Evolutionary conservation across 1,140 invertebrate species (phyloP), one percentile per base, ranked within the genome.

Genomic region (Sminthurinus signatus): DNA sequence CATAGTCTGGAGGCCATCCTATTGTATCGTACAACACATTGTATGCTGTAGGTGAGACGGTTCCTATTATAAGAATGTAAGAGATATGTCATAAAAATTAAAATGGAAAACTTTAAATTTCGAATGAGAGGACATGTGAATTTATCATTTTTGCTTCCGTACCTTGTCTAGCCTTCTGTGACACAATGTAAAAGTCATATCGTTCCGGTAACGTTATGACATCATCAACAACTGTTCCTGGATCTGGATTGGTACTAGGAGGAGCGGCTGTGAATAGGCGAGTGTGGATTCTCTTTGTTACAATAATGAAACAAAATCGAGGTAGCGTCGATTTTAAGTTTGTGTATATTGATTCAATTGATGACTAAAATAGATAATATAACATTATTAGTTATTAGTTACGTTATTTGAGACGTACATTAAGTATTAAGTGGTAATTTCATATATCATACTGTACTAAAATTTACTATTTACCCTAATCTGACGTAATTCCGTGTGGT

Each of bases 221-320:
- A 57, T 80, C 76, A 72, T 85, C 83, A 1, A 83, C 76, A 21
- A 84, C 75, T 4, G 81, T 82, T 28, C 83, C 83, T 39, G 83
- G 81, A n/a, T 75, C 75, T 3, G 83, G 83, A 74, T 85, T 85
- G 17, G 25, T 0, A n/a, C 32, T 21, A 17, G 58, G 17, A 17
- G 21, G 36, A 29, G 42, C 29, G 52, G 28, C 42, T 0, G 43
- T 21, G 55, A 80, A 76, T 32, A 83, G 75, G 28, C 81, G 73
- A 3, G 81, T 78, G 72, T 82, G 83, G 21, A 84, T 80, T 51
- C 80, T 75, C 69, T 85, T 85, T 54, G 80, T 81, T 1, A 84
- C 81, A 42, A 84, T 74, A 44, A 82, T 75, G 28, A 82, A 80
- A 0, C 76, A 74, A 44, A 82, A 74, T 57, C 77, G 75, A 4